These are phyloP conservation scores for Sinodicranocentrus sp. DNA, from an alignment of 2,888 invertebrate genomes.

Conservation along the genomic window DNA sequence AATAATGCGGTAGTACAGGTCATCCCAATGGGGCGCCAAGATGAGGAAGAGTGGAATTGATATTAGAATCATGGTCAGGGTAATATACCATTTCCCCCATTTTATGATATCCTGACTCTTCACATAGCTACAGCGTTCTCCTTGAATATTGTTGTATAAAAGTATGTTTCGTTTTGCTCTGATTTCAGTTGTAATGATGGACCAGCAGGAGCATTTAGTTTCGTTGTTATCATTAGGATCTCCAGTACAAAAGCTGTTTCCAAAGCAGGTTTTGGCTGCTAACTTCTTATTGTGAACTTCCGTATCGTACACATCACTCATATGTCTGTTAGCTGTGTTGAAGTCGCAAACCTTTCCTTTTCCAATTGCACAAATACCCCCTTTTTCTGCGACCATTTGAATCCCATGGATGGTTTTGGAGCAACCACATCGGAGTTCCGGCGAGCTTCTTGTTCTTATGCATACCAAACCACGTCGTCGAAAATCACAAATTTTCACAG, in stretches of 20 bases:
- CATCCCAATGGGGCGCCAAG: conserved; percentile 33
- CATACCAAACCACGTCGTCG: background rate
- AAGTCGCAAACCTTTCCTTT: conserved; percentile 6
- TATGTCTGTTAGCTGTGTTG: background rate
- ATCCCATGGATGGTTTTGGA: background rate
- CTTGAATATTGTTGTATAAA: conserved; percentile 3
- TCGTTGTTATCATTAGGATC: background rate
- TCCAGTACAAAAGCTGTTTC: conserved; percentile 22
- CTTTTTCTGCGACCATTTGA: background rate
- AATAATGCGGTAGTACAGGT: background rate
- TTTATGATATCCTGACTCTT: background rate
- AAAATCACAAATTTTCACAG: background rate
- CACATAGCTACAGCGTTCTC: background rate
- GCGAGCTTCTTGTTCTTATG: background rate
- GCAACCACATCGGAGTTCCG: background rate
- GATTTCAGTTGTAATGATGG: background rate
- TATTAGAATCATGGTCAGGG: conserved; percentile 9
- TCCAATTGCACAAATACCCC: conserved; percentile 12
- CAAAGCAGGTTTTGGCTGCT: conserved; percentile 14
- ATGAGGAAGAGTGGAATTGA: background rate
- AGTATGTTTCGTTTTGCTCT: background rate
- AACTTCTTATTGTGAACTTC: conserved; percentile 6
- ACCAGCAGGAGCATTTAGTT: conserved; percentile 14
- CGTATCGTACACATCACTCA: conserved; percentile 7
- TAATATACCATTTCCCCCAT: conserved; percentile 18